Percentiles rank a stretch among this genome's conserved stretches.
These are phyloP conservation scores for Podarcis lilfordi DNA, from an alignment of 2,797 vertebrate genomes.

Conservation along the genomic window DNA sequence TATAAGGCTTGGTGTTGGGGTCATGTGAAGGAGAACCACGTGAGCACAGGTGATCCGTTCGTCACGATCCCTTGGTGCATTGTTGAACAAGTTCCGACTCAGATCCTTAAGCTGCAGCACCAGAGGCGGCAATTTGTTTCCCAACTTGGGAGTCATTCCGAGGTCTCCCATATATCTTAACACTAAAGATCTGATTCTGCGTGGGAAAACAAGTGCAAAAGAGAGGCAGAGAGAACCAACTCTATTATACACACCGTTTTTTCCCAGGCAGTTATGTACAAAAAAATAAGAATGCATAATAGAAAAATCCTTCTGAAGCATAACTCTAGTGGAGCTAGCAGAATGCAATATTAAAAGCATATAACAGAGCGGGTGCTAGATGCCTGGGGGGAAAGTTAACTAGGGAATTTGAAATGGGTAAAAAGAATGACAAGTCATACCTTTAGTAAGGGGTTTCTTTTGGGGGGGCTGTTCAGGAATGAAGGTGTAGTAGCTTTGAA, in stretches of 20 bases:
- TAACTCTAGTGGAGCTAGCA: neutral
- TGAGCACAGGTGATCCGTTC: neutral
- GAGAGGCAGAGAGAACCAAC: neutral
- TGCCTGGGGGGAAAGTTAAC: no score
- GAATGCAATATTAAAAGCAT: neutral
- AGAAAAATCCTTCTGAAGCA: neutral
- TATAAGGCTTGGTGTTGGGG: neutral
- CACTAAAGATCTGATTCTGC: neutral
- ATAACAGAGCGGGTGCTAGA: neutral
- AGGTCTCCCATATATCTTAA: neutral
- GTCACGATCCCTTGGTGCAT: neutral
- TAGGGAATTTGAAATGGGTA: neutral
- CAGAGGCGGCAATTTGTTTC: neutral
- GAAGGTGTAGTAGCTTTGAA: neutral
- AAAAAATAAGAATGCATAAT: constrained; percentile 23
- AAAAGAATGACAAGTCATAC: neutral
- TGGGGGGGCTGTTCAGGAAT: neutral
- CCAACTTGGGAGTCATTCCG: neutral
- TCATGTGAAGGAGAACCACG: neutral
- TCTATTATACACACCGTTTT: neutral
- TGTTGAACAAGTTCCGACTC: neutral
- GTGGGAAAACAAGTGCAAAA: constrained; percentile 7
- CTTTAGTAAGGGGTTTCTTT: neutral
- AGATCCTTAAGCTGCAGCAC: neutral
- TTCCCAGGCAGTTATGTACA: neutral